Evolutionary conservation across 2,888 invertebrate species (phyloP), one percentile per base, ranked within the genome.

Genomic region (Catocala fraxini): DNA sequence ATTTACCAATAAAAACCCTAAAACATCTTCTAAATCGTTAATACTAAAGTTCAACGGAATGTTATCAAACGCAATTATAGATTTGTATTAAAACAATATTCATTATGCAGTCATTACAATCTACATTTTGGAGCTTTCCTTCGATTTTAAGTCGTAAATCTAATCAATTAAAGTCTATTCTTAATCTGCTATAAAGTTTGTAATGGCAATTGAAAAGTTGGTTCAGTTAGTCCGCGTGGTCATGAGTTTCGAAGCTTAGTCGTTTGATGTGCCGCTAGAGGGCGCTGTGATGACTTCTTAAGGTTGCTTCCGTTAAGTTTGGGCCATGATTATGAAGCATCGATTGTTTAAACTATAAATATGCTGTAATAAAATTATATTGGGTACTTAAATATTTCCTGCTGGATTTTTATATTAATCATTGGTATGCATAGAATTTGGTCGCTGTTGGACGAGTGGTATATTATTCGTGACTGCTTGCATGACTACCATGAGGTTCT

Each of bases 261-360:
- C 34, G 53, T 73, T 76, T 75, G 77, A 76, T 45, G 59, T 66
- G 53, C 70, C 75, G 70, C 12, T 46, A 52, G 56, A 61, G 63
- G 46, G 61, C 43, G 15, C 57, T 58, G 59, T 46, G 52, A 51
- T 54, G 60, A 52, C 56, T 75, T 63, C 68, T 74, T 68, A 74
- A 57, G 13, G 48, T 54, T 25, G 64, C 65, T 77, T 77, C 77
- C 75, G 75, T 70, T 67, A 11, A 12, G 51, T 48, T n/a, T 47
- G 42, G 39, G 48, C 49, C 4, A 25, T 55, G 15, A 57, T 43
- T 46, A 63, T 56, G 61, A 56, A 58, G 56, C 48, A 62, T 56
- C 49, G 15, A 63, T 71, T 60, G 53, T 75, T 67, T 60, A 12
- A 33, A 64, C 56, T 55, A 64, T 70, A 60, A 63, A 71, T 68